Evolutionary conservation across 2,113 vertebrate genomes (phyloP), one percentile per base, ranked within the genome.

Genomic region (Peromyscus leucopus): DNA sequence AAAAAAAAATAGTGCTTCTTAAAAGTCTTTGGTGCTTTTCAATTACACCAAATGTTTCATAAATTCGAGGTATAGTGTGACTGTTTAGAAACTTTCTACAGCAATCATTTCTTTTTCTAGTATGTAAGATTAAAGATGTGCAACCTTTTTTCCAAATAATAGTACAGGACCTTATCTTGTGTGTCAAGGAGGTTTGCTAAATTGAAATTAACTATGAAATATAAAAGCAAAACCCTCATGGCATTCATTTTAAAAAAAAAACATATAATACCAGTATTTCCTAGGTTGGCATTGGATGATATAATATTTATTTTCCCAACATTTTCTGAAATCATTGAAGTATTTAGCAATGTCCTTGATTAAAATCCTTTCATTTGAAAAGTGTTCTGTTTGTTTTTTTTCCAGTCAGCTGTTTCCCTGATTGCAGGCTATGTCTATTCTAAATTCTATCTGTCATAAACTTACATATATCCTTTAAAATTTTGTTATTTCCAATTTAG

Each of bases 11-110:
- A 57, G 72, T 97, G 97, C 93, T 98, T 98, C 97, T 97, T 95
- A 98, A 95, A 98, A 98, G 98, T 98, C 97, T 98, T 98, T 98
- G 96, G 98, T 98, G 98, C 98, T 98, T 75, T 97, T 98, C 96
- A 97, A 96, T 97, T 98, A 96, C 84, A 98, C 97, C 96, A 98
- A 97, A 92, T 96, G 98, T 96, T 98, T 96, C 95, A 97, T 97
- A 96, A 98, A 98, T 98, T 92, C 97, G 93, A 97, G 95, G 96
- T 86, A 46, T 82, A 97, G 92, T 48, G 11, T 57, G 96, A 95
- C 72, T 98, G 97, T 95, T 98, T 98, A 98, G 97, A 98, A 97
- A 97, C 91, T 93, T 97, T 97, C 97, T 98, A 97, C 94, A 98
- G 98, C 15, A 98, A 98, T 96, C 98, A 98, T 98, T 98, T 98